Percentiles rank a stretch among this genome's conserved stretches.
These are phyloP conservation scores for Platycnemis pennipes DNA, from an alignment of 2,888 invertebrate species.

Conservation along the genomic window DNA sequence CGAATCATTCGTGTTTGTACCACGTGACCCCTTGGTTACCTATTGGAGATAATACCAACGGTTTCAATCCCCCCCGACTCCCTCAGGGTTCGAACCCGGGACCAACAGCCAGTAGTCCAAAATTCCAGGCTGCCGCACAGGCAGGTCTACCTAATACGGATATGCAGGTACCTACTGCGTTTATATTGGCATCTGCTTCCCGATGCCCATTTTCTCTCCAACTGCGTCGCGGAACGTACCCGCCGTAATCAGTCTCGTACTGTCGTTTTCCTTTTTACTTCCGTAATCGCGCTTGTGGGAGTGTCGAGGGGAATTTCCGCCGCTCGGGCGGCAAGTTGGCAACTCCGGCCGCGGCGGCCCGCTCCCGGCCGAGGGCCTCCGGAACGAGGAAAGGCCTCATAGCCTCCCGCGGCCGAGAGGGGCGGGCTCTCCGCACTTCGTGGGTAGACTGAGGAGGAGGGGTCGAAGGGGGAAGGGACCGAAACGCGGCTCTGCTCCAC, in stretches of 20 bases:
- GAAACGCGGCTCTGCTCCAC: slow-evolving; percentile 75
- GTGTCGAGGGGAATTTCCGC: neutral
- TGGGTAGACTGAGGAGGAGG: neutral
- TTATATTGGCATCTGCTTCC: too few species aligned
- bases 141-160: too few species aligned
- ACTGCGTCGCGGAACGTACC: too few species aligned
- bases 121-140: too few species aligned
- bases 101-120: too few species aligned
- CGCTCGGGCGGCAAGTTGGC: neutral
- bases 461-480: neutral
- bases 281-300: neutral
- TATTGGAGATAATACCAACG: too few species aligned
- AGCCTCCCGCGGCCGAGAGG: neutral
- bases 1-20: too few species aligned
- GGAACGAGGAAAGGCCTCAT: neutral
- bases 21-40: too few species aligned
- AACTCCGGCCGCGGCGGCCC: neutral
- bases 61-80: too few species aligned
- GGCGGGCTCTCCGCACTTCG: neutral
- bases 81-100: too few species aligned
- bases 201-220: too few species aligned
- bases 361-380: neutral
- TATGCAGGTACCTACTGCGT: too few species aligned
- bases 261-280: neutral
- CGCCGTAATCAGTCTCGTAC: neutral